Percentiles rank a stretch among this genome's conserved stretches.
These are phyloP conservation scores for Ascaphus truei DNA, from an alignment of 2,113 vertebrate species.

Conservation along the genomic window DNA sequence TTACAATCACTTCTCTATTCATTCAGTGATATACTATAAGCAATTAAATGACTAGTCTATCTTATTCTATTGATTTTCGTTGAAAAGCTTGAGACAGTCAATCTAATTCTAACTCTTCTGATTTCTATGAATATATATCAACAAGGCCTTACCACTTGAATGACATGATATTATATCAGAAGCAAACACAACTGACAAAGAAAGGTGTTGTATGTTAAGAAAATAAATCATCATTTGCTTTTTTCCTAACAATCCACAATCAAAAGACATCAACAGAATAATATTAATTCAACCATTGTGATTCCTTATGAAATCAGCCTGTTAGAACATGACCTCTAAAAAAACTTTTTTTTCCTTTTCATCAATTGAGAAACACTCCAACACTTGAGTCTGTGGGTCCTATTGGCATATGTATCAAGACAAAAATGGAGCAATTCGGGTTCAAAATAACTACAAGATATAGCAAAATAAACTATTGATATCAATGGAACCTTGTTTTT, in stretches of 20 bases:
- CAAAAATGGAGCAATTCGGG: too few relatives aligned
- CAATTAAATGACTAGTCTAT: neutral
- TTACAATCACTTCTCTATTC: neutral
- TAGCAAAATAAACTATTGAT: too few relatives aligned
- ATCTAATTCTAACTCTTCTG: slow-evolving; percentile 16
- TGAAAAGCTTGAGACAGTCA: slow-evolving; percentile 15
- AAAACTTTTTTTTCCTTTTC: too few relatives aligned
- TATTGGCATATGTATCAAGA: too few relatives aligned
- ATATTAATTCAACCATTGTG: neutral
- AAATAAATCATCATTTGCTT: slow-evolving; percentile 14
- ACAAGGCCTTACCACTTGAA: neutral
- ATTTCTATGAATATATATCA: slow-evolving; percentile 29
- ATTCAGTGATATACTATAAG: neutral
- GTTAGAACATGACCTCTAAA: too few relatives aligned
- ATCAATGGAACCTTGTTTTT: too few relatives aligned
- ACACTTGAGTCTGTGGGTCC: too few relatives aligned
- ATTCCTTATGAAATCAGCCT: too few relatives aligned
- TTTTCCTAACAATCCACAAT: neutral
- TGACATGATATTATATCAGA: neutral
- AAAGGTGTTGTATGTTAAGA: slow-evolving; percentile 7
- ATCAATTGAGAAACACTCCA: too few relatives aligned
- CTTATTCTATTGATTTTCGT: slow-evolving; percentile 10
- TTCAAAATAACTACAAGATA: too few relatives aligned
- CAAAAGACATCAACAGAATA: neutral
- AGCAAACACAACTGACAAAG: too few relatives aligned